phyloP scores from a whole-genome alignment of 2,113 vertebrate genomes.

The Xerus inauris region DNA sequence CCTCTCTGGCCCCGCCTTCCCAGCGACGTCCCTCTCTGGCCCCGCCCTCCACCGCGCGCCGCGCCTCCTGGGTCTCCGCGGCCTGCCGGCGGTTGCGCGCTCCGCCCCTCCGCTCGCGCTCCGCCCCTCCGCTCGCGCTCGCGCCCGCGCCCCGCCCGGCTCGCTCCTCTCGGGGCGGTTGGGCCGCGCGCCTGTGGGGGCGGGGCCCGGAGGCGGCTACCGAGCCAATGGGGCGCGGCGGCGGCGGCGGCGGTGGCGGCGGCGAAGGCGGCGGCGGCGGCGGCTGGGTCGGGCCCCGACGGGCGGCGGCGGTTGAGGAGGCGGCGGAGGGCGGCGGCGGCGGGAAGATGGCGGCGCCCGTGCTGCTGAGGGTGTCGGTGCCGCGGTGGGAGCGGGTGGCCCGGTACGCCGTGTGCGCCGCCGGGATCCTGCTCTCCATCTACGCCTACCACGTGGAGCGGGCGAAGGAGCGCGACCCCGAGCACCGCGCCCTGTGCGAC shows the following conservation, averaged over 20 bases:
- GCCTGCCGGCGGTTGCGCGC: conserved; percentile 61
- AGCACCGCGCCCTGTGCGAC: conserved; percentile 94
- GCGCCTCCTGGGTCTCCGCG: not conserved
- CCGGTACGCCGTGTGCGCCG: conserved; percentile 93
- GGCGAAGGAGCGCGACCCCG: conserved; percentile 92
- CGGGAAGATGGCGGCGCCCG: conserved; percentile 98
- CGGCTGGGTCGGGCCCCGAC: conserved; percentile 96
- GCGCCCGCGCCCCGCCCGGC: conserved; percentile 27
- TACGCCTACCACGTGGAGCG: conserved; percentile 97
- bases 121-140: not conserved
- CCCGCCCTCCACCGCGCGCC: not conserved
- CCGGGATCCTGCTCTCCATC: conserved; percentile 94
- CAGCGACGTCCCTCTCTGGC: not conserved
- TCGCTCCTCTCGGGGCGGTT: conserved; percentile 53
- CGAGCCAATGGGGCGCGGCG: conserved; percentile 87
- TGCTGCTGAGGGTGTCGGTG: conserved; percentile 98
- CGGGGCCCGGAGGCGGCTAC: conserved; percentile 79
- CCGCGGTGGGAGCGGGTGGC: conserved; percentile 98
- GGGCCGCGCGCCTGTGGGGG: conserved; percentile 71
- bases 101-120: not conserved
- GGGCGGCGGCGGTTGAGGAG: conserved; percentile 89
- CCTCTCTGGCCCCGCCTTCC: too few relatives aligned
- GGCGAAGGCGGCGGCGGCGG: conserved; percentile 95
- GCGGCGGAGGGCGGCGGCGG: conserved; percentile 83
- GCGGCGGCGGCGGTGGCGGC: conserved; percentile 80